These are phyloP conservation scores for Lophotis ruficrista DNA, from an alignment of 2,113 vertebrate species.

Conservation along the genomic window DNA sequence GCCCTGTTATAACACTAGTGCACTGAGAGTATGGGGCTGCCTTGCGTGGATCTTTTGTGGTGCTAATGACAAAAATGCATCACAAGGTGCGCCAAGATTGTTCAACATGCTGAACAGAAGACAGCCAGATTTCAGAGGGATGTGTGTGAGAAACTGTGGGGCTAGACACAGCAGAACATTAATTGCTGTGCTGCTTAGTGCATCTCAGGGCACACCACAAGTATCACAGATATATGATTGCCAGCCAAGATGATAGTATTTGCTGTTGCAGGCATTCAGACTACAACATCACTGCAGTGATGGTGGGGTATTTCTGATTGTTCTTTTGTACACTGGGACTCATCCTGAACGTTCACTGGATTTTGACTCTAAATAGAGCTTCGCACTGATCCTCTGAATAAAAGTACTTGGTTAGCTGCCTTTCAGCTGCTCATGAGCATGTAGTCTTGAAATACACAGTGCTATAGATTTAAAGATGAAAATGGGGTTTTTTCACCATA, in stretches of 20 bases:
- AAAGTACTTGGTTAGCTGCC: background rate
- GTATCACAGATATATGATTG: background rate
- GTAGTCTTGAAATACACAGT: background rate
- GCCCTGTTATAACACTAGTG: background rate
- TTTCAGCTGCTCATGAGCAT: background rate
- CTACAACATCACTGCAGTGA: background rate
- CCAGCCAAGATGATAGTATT: background rate
- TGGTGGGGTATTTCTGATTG: background rate
- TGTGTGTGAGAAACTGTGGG: background rate
- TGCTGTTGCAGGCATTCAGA: background rate
- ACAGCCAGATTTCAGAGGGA: background rate
- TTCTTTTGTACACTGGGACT: background rate
- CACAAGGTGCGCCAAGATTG: background rate
- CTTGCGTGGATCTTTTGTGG: background rate
- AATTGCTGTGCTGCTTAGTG: background rate
- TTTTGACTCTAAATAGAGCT: background rate
- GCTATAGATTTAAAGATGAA: background rate
- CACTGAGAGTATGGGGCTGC: background rate
- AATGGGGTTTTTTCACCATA: background rate
- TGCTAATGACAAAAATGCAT: background rate
- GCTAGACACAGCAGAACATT: background rate
- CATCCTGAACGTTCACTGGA: background rate
- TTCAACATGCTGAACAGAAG: background rate
- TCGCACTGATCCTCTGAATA: background rate
- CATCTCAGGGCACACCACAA: background rate